Evolutionary conservation across 2,113 vertebrate species (phyloP).

Genomic region (Odocoileus virginianus): DNA sequence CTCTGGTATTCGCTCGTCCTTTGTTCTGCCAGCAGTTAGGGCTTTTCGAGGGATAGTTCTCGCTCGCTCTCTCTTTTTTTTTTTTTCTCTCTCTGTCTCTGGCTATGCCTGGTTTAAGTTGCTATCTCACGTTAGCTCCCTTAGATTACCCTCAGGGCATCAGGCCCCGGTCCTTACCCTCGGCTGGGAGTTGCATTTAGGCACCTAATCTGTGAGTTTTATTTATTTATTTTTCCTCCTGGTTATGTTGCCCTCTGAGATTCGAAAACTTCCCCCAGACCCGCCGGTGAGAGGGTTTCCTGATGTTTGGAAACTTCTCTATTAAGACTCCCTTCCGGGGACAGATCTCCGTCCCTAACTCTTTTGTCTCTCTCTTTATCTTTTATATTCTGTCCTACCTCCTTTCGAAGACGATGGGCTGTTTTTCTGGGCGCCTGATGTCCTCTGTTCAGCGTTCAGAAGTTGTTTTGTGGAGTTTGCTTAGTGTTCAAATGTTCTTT

Average conservation of each 20-base stretch:
- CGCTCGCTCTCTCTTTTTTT: neutral
- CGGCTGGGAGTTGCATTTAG: neutral
- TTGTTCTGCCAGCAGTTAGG: neutral
- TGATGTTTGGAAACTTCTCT: neutral
- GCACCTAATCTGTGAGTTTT: neutral
- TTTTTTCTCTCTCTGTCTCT: neutral
- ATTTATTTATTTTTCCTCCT: neutral
- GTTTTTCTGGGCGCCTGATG: neutral
- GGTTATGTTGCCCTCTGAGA: neutral
- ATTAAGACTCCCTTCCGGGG: neutral
- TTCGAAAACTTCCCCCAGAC: neutral
- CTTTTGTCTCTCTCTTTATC: neutral
- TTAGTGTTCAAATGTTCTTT: neutral
- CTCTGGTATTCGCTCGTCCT: neutral
- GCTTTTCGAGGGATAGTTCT: accelerated
- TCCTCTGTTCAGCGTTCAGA: neutral
- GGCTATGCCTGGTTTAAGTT: neutral
- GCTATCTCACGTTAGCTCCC: neutral
- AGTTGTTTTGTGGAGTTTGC: neutral
- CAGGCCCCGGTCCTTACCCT: neutral
- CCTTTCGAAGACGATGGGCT: neutral
- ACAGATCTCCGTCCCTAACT: neutral
- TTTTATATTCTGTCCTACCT: neutral
- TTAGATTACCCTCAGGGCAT: neutral
- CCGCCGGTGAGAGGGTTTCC: neutral